A percentile compares a stretch with the other conserved stretches of the same genome.
These are phyloP conservation scores for Phrixothrix hirtus DNA, from an alignment of 2,888 invertebrate genomes.

Conservation along the genomic window DNA sequence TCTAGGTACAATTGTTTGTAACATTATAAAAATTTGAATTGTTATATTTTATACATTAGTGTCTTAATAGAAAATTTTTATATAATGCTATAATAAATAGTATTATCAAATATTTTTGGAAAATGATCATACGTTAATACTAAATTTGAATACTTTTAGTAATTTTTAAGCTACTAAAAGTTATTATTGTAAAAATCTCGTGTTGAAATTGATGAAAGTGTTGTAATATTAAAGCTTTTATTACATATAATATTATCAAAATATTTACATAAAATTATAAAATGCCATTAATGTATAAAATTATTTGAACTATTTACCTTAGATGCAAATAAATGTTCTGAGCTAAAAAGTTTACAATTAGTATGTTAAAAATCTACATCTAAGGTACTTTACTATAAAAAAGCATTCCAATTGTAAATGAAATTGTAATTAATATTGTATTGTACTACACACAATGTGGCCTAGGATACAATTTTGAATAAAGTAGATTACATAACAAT, in stretches of 20 bases:
- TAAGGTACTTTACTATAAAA: neutral
- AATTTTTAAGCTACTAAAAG: too few species aligned
- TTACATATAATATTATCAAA: neutral
- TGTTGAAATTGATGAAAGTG: too few species aligned
- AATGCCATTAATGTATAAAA: neutral
- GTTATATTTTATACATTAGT: neutral
- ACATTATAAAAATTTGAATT: neutral
- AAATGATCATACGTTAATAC: neutral
- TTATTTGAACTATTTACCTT: neutral
- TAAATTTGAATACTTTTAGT: too few species aligned
- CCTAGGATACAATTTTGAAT: constrained; percentile 11
- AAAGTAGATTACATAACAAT: constrained; percentile 19
- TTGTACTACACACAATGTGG: constrained; percentile 2
- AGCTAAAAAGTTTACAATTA: neutral
- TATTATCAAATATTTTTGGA: neutral
- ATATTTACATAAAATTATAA: neutral
- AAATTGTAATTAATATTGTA: constrained; percentile 4
- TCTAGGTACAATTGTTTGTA: too few species aligned
- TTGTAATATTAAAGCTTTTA: too few species aligned
- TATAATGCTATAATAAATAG: neutral
- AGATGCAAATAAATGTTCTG: neutral
- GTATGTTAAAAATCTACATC: neutral
- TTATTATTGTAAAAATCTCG: too few species aligned
- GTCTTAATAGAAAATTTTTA: neutral
- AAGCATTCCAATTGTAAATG: constrained; percentile 26